phyloP scores from a whole-genome alignment of 2,113 vertebrate species.

The Glaucidium brasilianum region DNA sequence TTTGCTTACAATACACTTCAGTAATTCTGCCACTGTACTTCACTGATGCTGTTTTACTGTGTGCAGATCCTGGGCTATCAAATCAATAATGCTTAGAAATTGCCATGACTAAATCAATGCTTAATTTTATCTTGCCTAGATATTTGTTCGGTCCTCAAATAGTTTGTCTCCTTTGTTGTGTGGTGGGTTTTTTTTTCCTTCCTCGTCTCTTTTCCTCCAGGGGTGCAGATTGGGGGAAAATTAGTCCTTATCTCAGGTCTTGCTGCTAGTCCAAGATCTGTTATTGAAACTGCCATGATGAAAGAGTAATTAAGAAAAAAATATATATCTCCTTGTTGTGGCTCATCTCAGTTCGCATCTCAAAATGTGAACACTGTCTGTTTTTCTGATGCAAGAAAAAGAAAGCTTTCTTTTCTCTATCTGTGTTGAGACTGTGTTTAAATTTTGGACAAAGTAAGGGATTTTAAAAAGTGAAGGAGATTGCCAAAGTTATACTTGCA shows the following conservation, averaged over 20 bases:
- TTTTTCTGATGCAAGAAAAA: background rate
- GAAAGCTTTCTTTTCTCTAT: background rate
- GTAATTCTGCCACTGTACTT: background rate
- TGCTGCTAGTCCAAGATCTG: background rate
- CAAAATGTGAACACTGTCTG: constrained; percentile 7
- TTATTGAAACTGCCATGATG: background rate
- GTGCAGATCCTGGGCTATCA: background rate
- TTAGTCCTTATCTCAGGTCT: background rate
- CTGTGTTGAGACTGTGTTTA: background rate
- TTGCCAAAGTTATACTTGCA: background rate
- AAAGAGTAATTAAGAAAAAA: background rate
- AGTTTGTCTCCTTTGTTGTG: background rate
- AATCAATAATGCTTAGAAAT: constrained; percentile 35
- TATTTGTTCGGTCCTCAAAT: background rate
- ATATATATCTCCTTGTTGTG: background rate
- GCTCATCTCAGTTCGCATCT: background rate
- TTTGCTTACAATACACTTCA: background rate
- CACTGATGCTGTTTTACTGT: background rate
- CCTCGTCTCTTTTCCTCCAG: background rate
- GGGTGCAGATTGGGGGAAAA: background rate
- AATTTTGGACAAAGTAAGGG: background rate
- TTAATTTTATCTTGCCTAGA: background rate
- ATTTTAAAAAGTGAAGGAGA: background rate
- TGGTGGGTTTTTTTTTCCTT: background rate
- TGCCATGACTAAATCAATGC: background rate